phyloP scores from a whole-genome alignment of 2,113 vertebrate genomes.

The Lophura nycthemera region DNA sequence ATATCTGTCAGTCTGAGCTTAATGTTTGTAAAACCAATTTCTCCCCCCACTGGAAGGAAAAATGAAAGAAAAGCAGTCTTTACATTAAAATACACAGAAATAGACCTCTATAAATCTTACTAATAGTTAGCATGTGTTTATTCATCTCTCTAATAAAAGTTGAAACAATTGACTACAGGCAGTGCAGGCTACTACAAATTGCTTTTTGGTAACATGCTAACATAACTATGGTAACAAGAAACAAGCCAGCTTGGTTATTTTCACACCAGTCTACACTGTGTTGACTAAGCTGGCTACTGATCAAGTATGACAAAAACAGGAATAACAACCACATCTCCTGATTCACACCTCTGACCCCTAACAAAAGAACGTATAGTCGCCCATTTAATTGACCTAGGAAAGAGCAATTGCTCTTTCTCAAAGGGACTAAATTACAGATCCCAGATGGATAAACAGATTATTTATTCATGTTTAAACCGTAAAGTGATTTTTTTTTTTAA shows the following conservation, averaged over 20 bases:
- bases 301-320: constrained; percentile 59
- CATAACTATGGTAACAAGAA: constrained; percentile 74
- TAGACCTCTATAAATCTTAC: neutral
- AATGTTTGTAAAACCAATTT: constrained; percentile 21
- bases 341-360: constrained; percentile 3
- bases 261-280: constrained; percentile 39
- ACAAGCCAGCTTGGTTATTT: constrained; percentile 60
- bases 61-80: neutral
- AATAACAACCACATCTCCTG: constrained; percentile 18
- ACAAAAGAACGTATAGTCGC: constrained; percentile 35
- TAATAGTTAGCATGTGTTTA: neutral
- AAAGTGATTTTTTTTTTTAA: neutral
- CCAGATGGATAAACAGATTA: neutral
- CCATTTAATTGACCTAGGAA: neutral
- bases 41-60: neutral
- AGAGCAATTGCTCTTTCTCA: constrained; percentile 10
- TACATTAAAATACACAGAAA: neutral
- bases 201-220: constrained; percentile 25
- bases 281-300: constrained; percentile 63
- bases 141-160: neutral
- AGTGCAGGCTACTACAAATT: constrained; percentile 32
- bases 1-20: constrained; percentile 18
- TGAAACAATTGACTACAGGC: neutral
- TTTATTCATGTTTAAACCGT: neutral
- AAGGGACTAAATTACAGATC: neutral